Conservation (phyloP, 2,888 invertebrate species). For the Drosophila nr. fundita region DNA sequence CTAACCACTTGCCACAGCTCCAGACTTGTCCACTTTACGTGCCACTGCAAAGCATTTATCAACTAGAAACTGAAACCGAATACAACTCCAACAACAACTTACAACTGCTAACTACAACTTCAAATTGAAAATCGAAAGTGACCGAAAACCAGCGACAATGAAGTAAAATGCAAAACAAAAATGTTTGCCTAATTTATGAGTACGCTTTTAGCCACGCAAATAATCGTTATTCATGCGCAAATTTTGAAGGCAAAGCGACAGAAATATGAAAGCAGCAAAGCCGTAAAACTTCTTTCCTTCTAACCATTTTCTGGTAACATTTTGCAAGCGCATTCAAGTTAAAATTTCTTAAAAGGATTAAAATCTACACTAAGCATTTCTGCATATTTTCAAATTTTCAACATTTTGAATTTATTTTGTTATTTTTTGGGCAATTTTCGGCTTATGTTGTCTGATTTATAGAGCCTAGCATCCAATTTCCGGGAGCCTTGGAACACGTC, state of each 20-base stretch:
- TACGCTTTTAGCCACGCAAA: slow-evolving; percentile 18
- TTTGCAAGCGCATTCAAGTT: not conserved
- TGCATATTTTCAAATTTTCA: not conserved
- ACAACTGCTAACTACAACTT: slow-evolving; percentile 18
- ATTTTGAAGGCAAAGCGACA: not conserved
- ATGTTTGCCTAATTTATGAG: slow-evolving; percentile 45
- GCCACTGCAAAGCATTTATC: slow-evolving; percentile 61
- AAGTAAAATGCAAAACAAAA: slow-evolving; percentile 54
- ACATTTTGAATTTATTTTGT: not conserved
- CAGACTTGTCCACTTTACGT: slow-evolving; percentile 68
- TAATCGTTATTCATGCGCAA: not conserved
- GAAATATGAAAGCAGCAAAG: not conserved
- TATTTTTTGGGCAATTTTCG: slow-evolving; percentile 35
- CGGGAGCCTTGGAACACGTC: slow-evolving; percentile 43
- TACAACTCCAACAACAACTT: slow-evolving; percentile 17
- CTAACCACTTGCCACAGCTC: slow-evolving; percentile 54
- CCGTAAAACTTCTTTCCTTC: not conserved
- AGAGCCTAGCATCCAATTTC: slow-evolving; percentile 47
- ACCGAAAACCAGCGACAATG: slow-evolving; percentile 64
- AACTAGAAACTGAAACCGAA: slow-evolving; percentile 36
- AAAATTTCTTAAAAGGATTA: not conserved
- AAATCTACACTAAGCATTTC: not conserved
- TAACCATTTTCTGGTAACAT: not conserved
- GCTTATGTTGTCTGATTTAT: slow-evolving; percentile 43
- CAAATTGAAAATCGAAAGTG: slow-evolving; percentile 68